phyloP scores from a whole-genome alignment of 1,140 invertebrate species.

The Prorops nasuta region DNA sequence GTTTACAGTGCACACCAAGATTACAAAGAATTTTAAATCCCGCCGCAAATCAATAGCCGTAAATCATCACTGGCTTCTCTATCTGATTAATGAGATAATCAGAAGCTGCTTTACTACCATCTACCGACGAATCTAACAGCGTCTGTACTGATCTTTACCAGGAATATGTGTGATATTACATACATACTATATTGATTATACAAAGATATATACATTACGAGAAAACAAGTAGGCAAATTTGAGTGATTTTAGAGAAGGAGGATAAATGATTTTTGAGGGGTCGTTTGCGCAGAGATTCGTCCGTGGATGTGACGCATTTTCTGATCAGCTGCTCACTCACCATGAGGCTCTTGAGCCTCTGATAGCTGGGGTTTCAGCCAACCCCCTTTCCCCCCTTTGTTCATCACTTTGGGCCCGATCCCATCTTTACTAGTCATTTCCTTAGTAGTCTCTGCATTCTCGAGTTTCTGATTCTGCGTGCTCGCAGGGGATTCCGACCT shows the following conservation, averaged over 20 bases:
- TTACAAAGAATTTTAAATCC: slow-evolving; percentile 55
- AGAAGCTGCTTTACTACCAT: slow-evolving; percentile 20
- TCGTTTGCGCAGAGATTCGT: too few relatives aligned
- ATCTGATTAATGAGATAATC: slow-evolving; percentile 25
- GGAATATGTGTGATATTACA: too few relatives aligned
- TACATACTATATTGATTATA: too few relatives aligned
- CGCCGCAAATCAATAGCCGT: slow-evolving; percentile 45
- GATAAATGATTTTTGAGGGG: too few relatives aligned
- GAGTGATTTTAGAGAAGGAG: too few relatives aligned
- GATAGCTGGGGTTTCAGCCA: slow-evolving; percentile 56
- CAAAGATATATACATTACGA: too few relatives aligned
- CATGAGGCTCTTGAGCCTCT: slow-evolving; percentile 60
- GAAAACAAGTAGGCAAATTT: too few relatives aligned
- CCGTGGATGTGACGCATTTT: slow-evolving; percentile 20
- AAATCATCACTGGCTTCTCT: slow-evolving; percentile 51
- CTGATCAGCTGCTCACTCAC: slow-evolving; percentile 51
- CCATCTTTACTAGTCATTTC: slow-evolving; percentile 56
- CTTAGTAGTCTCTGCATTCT: slow-evolving; percentile 53
- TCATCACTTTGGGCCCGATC: slow-evolving; percentile 52
- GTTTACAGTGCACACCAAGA: slow-evolving; percentile 51
- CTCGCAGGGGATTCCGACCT: slow-evolving; percentile 54
- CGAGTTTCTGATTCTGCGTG: slow-evolving; percentile 51
- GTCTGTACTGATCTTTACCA: too few relatives aligned
- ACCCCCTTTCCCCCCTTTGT: slow-evolving; percentile 56
- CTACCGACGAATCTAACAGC: slow-evolving; percentile 33